Evolutionary conservation across 2,888 invertebrate genomes (phyloP).

Genomic region (Euproctis similis): DNA sequence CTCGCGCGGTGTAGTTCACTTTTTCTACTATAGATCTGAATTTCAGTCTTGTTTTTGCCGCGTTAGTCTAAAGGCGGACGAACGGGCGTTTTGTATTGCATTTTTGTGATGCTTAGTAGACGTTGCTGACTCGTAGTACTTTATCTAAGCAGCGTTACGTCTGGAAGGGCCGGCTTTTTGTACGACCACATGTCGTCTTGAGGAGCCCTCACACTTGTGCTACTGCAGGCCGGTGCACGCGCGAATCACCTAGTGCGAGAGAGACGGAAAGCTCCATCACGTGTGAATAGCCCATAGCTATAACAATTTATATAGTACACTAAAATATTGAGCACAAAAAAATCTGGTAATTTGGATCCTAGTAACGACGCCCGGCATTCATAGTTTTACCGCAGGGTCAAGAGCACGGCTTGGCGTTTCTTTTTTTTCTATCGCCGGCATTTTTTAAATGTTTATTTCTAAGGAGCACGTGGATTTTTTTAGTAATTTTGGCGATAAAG

Average conservation of each 20-base stretch:
- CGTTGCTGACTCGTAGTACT: constrained; percentile 34
- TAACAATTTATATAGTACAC: constrained; percentile 62
- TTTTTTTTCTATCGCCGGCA: constrained; percentile 49
- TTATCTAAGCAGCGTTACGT: constrained; percentile 32
- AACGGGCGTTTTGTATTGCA: constrained; percentile 65
- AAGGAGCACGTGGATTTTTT: constrained; percentile 64
- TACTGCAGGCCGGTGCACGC: constrained; percentile 59
- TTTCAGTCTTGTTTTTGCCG: constrained; percentile 77
- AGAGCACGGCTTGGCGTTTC: constrained; percentile 62
- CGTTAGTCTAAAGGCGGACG: constrained; percentile 73
- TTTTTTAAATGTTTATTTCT: constrained; percentile 69
- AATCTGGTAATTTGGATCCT: constrained; percentile 72
- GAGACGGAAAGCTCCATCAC: constrained; percentile 55
- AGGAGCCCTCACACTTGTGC: constrained; percentile 35
- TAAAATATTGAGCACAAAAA: constrained; percentile 71
- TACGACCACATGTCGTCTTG: constrained; percentile 58
- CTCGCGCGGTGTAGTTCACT: constrained; percentile 75
- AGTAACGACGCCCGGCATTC: constrained; percentile 71
- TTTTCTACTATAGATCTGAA: constrained; percentile 78
- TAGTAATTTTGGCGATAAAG: constrained; percentile 57
- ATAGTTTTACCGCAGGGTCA: constrained; percentile 72
- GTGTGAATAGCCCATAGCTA: constrained; percentile 62
- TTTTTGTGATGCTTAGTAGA: constrained; percentile 59
- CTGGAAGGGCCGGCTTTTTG: constrained; percentile 53
- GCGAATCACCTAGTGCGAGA: constrained; percentile 55